Base-by-base conservation (phyloP, 2,113 vertebrate species). In the Vombatus ursinus region DNA sequence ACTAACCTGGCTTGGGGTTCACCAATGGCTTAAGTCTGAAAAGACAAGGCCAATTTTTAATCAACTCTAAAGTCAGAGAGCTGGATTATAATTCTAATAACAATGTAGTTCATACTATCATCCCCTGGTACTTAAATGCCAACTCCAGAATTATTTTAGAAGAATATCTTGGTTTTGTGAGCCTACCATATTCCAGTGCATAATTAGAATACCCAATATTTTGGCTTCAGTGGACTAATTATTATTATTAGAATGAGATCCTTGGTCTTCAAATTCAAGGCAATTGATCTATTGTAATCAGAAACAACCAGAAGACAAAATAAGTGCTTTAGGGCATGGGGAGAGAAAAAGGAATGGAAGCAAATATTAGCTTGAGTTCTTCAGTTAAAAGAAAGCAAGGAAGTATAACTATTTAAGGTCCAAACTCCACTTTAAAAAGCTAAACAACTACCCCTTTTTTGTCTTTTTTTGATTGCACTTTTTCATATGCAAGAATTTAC, bases 401-500 rank as follows among this genome's bases (percentile, higher is more conserved):
- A 37, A 90, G 19, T 28, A 50, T 48, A 50, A 49, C 14, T 49
- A 25, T 37, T 25, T 26, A 49, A 90, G 23, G 9, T n/a, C 24
- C 61, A 90, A 52, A 52, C 28, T 52, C 48, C 47, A 44, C 16
- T 93, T 93, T 54, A 37, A 91, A 91, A 94, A 53, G 3, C 5
- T 50, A 96, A 37, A 57, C 44, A n/a, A 50, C 26, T 22, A 24
- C 12, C 2, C 57, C 61, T 22, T 68, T 44, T 44, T n/a, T n/a
- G n/a, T 44, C n/a, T 84, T 84, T 84, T n/a, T 84, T 23, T 44
- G 37, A 84, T 84, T 19, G 31, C 2, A 4, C 19, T 48, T 53
- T 96, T 95, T 92, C 84, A 96, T 90, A 92, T 12, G 90, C 25
- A 51, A 47, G 14, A 37, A 94, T n/a, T 90, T 50, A 50, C 49